Percentiles rank a stretch among this genome's conserved stretches.
These are phyloP conservation scores for Meriones psammophilus DNA, from an alignment of 2,797 vertebrate genomes.

Conservation along the genomic window DNA sequence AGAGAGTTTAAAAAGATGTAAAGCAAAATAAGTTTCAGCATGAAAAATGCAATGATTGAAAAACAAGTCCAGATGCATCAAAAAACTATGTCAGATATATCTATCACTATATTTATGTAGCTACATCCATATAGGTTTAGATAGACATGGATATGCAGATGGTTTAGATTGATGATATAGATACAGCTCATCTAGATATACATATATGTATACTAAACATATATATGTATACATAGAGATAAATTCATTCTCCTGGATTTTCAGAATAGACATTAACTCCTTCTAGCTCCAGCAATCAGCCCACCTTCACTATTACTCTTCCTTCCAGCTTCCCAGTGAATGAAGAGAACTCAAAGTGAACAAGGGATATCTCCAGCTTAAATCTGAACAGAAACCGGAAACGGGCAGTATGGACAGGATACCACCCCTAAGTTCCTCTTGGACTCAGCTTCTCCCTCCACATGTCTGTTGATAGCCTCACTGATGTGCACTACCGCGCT, in stretches of 20 bases:
- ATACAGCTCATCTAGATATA: neutral
- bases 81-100: neutral
- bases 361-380: neutral
- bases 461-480: neutral
- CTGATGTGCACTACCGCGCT: neutral
- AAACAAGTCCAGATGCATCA: neutral
- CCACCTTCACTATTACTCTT: neutral
- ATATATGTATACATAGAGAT: no score
- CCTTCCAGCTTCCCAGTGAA: neutral
- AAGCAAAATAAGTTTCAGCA: slow-evolving; percentile 18
- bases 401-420: neutral
- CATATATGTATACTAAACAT: no score
- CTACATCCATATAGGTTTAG: neutral
- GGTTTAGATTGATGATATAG: neutral
- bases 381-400: neutral
- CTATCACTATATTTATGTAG: neutral
- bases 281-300: neutral
- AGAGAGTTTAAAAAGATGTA: neutral
- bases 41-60: neutral
- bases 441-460: neutral
- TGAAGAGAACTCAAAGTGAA: neutral
- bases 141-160: neutral
- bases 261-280: neutral
- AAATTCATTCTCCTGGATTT: slow-evolving; percentile 5
- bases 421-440: neutral